Evolutionary conservation across 2,888 invertebrate species (phyloP), one percentile per base, ranked within the genome.

Genomic region (Melanophora roralis): DNA sequence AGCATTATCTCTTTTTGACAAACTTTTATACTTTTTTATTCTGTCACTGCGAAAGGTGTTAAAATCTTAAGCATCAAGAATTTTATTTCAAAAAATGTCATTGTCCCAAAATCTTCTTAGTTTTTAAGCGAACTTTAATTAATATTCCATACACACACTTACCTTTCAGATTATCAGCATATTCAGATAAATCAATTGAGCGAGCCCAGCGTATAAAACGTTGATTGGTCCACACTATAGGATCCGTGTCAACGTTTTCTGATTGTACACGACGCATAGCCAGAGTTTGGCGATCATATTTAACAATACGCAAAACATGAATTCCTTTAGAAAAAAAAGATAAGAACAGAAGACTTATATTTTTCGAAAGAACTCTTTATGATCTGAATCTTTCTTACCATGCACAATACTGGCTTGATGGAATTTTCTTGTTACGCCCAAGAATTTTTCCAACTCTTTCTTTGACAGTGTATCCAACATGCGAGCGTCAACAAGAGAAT

Each of bases 171-270:
- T 97, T 97, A 83, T 96, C 96, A 83, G 97, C 96, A 89, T 97
- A 98, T 92, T 98, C 98, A 76, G 94, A 94, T 86, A 98, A 92
- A 91, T 98, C 97, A 88, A 98, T 97, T 89, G 95, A 95, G 86
- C 96, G 93, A 32, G 97, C 95, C 98, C 98, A 98, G 87, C 96
- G 94, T 86, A 97, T 95, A 89, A 98, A 96, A 87, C 97, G 93
- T 88, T 96, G 95, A 91, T 97, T 98, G 85, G 97, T 97, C 98
- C 98, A 98, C 65, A 98, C 97, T 84, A 98, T 92, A 60, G 97
- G 97, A 91, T 98, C 98, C 5, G 95, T 94, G 88, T 97, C 96
- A 76, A 95, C 93, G 84, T 94, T 94, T 88, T 97, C 97, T 88
- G 96, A 96, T 88, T 96, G 96, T 87, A 96, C 94, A 84, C 97